Conservation (phyloP, 2,113 vertebrate genomes). For the Falcunculus frontatus region DNA sequence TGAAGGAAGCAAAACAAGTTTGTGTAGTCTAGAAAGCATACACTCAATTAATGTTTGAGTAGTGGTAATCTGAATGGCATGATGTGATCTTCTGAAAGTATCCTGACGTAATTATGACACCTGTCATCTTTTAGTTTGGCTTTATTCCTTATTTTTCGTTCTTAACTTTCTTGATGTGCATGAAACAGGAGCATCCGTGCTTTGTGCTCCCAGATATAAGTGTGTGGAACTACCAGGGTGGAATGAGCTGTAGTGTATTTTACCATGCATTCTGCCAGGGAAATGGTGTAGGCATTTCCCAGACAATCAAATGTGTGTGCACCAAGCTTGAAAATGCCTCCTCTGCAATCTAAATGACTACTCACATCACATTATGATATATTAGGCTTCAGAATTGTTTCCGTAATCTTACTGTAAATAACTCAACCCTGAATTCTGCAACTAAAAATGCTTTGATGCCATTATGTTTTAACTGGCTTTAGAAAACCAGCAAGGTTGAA, state of each 20-base stretch:
- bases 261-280: neutral
- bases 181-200: neutral
- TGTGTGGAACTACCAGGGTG: neutral
- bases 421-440: neutral
- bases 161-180: neutral
- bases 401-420: neutral
- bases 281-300: neutral
- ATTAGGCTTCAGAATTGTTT: neutral
- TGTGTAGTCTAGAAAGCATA: neutral
- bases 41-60: neutral
- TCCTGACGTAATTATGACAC: neutral
- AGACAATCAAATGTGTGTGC: neutral
- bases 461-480: neutral
- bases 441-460: neutral
- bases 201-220: neutral
- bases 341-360: neutral
- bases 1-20: neutral
- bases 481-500: neutral
- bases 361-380: neutral
- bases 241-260: neutral
- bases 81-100: neutral
- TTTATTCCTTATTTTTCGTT: neutral
- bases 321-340: neutral
- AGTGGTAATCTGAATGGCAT: neutral
- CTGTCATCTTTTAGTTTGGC: neutral